Percentiles rank a stretch among this genome's conserved stretches.
Conservation (phyloP, 1,140 invertebrate species). For the Drosophila persimilis region DNA sequence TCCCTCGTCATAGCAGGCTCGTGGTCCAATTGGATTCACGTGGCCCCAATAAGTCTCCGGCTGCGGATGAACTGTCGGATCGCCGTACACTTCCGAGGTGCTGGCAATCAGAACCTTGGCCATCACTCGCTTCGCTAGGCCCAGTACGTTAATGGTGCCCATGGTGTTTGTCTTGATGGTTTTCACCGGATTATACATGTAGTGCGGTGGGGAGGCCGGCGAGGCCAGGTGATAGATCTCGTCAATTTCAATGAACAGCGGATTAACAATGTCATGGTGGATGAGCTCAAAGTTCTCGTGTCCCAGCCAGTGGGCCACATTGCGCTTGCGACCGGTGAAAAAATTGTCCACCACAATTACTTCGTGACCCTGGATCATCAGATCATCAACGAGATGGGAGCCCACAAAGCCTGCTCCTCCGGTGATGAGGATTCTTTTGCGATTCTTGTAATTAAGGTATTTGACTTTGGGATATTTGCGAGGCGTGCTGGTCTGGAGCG, state of each 20-base stretch:
- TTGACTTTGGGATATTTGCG: constrained; percentile 95
- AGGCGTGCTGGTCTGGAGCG: constrained; percentile 88
- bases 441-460: constrained; percentile 94
- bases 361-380: constrained; percentile 98
- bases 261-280: constrained; percentile 99
- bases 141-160: constrained; percentile 98
- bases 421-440: constrained; percentile 96
- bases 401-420: constrained; percentile 99
- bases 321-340: constrained; percentile 97
- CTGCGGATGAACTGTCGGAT: constrained; percentile 98
- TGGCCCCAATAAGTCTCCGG: constrained; percentile 99
- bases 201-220: constrained; percentile 99
- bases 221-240: constrained; percentile 99
- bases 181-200: constrained; percentile 99
- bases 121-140: constrained; percentile 96
- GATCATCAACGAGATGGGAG: constrained; percentile 96
- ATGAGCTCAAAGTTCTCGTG: constrained; percentile 99
- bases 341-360: constrained; percentile 99
- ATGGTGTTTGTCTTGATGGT: constrained; percentile 99
- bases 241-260: constrained; percentile 98
- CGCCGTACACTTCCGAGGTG: constrained; percentile 99
- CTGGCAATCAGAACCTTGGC: constrained; percentile 98
- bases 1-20: constrained; percentile 99
- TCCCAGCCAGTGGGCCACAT: constrained; percentile 99
- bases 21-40: constrained; percentile 98